Evolutionary conservation across 2,113 vertebrate genomes (phyloP).

Genomic region (Rhombomys opimus): DNA sequence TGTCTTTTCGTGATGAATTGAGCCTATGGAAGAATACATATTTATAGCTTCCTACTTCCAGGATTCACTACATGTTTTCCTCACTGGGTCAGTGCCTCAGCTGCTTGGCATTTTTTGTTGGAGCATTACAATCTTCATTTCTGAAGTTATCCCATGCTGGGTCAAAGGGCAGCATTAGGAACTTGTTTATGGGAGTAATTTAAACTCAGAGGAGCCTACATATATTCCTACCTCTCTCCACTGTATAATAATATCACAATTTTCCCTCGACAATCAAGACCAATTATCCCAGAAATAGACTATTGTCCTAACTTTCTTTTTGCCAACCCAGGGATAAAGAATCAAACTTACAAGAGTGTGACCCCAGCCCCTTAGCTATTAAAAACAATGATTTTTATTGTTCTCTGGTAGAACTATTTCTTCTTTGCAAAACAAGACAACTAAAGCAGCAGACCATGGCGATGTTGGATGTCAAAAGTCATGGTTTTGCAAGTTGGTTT

Average conservation of each 20-base stretch:
- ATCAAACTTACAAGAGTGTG: neutral
- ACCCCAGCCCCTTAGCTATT: neutral
- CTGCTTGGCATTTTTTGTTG: neutral
- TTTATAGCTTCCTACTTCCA: constrained; percentile 11
- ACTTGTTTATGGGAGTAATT: neutral
- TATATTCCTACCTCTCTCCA: neutral
- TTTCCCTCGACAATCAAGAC: neutral
- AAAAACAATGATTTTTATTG: neutral
- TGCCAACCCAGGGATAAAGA: constrained; percentile 2
- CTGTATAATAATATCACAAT: neutral
- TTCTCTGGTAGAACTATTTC: neutral
- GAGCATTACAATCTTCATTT: constrained; percentile 16
- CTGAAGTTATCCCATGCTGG: neutral
- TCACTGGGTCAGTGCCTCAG: neutral
- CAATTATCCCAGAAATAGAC: neutral
- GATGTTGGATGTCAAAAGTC: neutral
- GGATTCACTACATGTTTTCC: neutral
- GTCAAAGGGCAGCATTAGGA: neutral
- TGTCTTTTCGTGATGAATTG: neutral
- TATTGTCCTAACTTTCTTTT: constrained; percentile 11
- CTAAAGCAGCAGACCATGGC: neutral
- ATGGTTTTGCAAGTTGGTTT: neutral
- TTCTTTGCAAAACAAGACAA: neutral
- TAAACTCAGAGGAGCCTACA: neutral
- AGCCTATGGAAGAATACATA: neutral